These are phyloP conservation scores for Aethina tumida DNA, from an alignment of 1,140 invertebrate species.

Conservation along the genomic window DNA sequence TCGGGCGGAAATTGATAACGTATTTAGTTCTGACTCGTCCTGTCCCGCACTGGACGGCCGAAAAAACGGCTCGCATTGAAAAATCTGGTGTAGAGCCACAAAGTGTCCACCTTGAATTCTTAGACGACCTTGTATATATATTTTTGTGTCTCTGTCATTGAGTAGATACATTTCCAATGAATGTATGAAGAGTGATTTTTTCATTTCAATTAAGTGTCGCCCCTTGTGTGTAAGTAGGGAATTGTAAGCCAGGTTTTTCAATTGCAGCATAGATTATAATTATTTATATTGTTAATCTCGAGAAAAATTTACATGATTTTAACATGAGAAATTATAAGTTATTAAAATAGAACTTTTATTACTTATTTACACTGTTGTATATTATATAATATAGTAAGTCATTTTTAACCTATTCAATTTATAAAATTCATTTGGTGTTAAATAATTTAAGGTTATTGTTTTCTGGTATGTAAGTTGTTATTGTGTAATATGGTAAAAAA, in stretches of 20 bases:
- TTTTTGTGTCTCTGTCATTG: conserved; percentile 4
- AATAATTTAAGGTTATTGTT: conserved; percentile 19
- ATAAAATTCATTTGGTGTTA: conserved; percentile 22
- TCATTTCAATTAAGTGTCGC: conserved; percentile 4
- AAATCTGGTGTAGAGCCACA: conserved; percentile 11
- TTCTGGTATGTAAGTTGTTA: conserved; percentile 16
- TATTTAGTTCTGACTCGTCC: too few species aligned
- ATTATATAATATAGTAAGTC: conserved; percentile 17
- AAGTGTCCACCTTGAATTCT: conserved; percentile 1
- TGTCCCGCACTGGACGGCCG: too few species aligned
- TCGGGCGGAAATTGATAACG: too few species aligned
- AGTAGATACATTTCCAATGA: conserved; percentile 1
- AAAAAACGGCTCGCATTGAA: too few species aligned
- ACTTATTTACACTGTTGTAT: conserved; percentile 19
- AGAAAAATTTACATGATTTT: conserved; percentile 12
- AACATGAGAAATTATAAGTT: conserved; percentile 17
- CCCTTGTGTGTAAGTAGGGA: conserved; percentile 2
- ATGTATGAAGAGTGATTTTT: conserved; percentile 3
- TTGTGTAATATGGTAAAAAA: conserved; percentile 7
- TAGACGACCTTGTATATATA: conserved; percentile 4
- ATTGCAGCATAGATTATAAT: conserved; percentile 10
- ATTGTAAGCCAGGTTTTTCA: conserved; percentile 17
- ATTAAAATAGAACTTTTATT: conserved; percentile 16
- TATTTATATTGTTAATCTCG: conserved; percentile 14
- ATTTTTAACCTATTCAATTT: conserved; percentile 16